Conservation (phyloP, 92 coral and sea anemone genomes). For the Heliopora coerulea region DNA sequence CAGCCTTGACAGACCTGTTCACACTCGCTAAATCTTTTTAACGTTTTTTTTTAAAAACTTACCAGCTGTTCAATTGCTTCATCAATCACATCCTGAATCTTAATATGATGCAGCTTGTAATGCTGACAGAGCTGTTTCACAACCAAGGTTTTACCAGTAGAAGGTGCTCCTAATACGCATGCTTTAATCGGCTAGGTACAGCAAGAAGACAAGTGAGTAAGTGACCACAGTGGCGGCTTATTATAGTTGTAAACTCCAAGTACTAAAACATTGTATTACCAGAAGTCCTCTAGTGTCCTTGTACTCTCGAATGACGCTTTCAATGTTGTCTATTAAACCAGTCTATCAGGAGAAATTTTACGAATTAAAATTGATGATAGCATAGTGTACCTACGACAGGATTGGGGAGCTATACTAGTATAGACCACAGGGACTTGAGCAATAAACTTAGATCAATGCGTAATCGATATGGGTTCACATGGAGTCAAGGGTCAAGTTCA, state of each 20-base stretch:
- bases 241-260: not conserved
- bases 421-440: too few relatives aligned
- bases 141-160: slow-evolving; percentile 94
- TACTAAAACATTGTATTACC: slow-evolving; percentile 47
- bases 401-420: too few relatives aligned
- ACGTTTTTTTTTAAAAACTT: slow-evolving; percentile 36
- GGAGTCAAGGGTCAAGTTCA: too few relatives aligned
- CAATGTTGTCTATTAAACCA: slow-evolving; percentile 91
- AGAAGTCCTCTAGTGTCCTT: slow-evolving; percentile 82
- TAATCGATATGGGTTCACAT: too few relatives aligned
- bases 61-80: slow-evolving; percentile 92
- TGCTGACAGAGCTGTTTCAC: slow-evolving; percentile 84
- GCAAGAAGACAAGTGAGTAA: not conserved
- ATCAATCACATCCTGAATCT: slow-evolving; percentile 87
- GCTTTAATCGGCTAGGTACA: slow-evolving; percentile 89
- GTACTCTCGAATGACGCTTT: slow-evolving; percentile 80
- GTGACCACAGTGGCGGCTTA: not conserved
- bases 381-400: too few relatives aligned
- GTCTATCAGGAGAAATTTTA: too few relatives aligned
- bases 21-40: too few relatives aligned
- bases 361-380: too few relatives aligned
- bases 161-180: slow-evolving; percentile 91
- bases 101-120: slow-evolving; percentile 96
- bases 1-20: too few relatives aligned
- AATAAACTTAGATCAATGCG: too few relatives aligned